These are phyloP conservation scores for Martes flavigula DNA, from an alignment of 2,797 vertebrate species.

Conservation along the genomic window DNA sequence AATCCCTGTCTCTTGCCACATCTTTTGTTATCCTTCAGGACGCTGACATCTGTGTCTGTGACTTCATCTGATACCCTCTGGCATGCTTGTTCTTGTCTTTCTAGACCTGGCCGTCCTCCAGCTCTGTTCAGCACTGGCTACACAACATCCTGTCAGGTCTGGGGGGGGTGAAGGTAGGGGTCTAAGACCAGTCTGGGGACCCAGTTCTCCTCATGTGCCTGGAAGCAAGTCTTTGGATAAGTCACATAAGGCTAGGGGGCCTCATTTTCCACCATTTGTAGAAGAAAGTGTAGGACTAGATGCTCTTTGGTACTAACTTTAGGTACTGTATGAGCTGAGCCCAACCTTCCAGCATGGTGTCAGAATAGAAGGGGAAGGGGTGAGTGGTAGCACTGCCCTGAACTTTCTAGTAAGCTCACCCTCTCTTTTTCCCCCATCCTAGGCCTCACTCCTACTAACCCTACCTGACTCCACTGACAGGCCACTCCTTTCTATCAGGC, in stretches of 20 bases:
- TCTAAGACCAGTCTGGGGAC: not conserved
- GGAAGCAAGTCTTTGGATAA: not conserved
- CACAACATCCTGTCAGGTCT: not conserved
- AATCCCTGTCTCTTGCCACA: not conserved
- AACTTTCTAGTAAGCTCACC: not conserved
- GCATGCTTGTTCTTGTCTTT: not conserved
- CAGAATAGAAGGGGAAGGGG: not conserved
- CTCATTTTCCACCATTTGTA: not conserved
- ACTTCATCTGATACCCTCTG: conserved; percentile 14
- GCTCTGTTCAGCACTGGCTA: not conserved
- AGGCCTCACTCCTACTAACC: not conserved
- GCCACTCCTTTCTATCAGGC: not conserved
- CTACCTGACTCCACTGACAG: not conserved
- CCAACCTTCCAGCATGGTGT: not conserved
- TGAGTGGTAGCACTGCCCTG: not conserved
- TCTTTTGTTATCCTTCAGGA: not conserved
- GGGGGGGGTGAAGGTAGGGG: not conserved
- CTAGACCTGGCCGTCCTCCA: not conserved
- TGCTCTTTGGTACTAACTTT: not conserved
- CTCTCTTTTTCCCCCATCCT: not conserved
- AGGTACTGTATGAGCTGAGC: not conserved
- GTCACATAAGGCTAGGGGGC: not conserved
- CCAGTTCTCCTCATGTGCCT: not conserved
- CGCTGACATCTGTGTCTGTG: not conserved
- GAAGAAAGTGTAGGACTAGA: not conserved